Base-by-base conservation (phyloP, 2,113 vertebrate genomes). In the Lutjanus erythropterus region DNA sequence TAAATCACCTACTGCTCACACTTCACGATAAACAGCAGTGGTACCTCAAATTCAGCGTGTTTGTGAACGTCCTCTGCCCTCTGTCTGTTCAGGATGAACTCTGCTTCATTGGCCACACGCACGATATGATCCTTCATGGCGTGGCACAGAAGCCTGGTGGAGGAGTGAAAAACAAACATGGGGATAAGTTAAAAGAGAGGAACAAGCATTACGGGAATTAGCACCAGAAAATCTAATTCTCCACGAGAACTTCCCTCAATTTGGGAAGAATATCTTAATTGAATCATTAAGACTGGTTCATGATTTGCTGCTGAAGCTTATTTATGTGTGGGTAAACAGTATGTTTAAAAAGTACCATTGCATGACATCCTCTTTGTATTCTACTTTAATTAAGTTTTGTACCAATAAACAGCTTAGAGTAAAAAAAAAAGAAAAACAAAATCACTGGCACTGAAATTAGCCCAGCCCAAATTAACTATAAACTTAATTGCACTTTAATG, bases 61-160 rank as follows among this genome's bases (percentile, higher is more conserved):
- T 99, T 99, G 93, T 99, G 98, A 3, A 99, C 98, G 83, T 99
- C 98, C 90, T 99, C 98, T 0, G 98, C 98, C 81, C 98, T 94
- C 89, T 99, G 98, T 77, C 98, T 93, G 93, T 99, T 99, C 80
- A 99, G 94, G 92, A 99, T 99, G 89, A 99, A 99, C 91, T 99
- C 98, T 0, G 98, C 98, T 89, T 99, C 98, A 41, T 99, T 99
- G 73, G 98, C 98, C 2, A 99, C 98, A 29, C 98, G 97, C 21
- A 99, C 98, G 67, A 99, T 99, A 53, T 99, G 98, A 86, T 99
- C 98, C 89, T 99, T 99, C 98, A 99, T 99, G 70, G 98, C 98
- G 68, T 99, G 98, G 84, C 98, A 99, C 53, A 99, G 89, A 27
- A 99, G 95, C 86, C 98, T 99, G 88, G 52, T 14, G 29, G 62